phyloP scores from a whole-genome alignment of 2,888 invertebrate species.

The Myathropa florea region DNA sequence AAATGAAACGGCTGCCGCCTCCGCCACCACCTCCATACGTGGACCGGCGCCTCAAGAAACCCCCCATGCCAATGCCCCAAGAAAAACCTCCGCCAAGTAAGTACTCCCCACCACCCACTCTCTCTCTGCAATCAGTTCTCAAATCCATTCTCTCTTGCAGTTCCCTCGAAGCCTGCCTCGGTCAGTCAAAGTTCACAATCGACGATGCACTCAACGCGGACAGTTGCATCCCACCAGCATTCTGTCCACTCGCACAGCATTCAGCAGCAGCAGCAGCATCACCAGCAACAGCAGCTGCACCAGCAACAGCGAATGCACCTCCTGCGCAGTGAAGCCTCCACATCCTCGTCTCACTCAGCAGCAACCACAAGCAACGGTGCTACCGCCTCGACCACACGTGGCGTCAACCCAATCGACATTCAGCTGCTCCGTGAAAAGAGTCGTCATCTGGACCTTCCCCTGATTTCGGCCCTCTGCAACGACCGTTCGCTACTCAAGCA shows the following conservation, averaged over 20 bases:
- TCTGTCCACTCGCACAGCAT: conserved; percentile 34
- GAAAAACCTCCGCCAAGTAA: conserved; percentile 81
- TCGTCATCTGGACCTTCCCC: conserved; percentile 93
- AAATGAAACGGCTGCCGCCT: conserved; percentile 82
- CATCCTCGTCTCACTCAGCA: conserved; percentile 39
- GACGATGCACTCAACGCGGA: conserved; percentile 71
- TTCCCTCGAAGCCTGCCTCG: conserved; percentile 78
- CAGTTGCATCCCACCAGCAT: conserved; percentile 75
- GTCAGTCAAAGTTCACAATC: conserved; percentile 60
- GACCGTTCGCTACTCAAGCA: conserved; percentile 94
- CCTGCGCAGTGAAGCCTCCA: conserved; percentile 49
- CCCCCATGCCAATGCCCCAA: conserved; percentile 82
- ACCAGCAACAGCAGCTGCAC: conserved; percentile 35
- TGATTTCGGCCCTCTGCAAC: conserved; percentile 96
- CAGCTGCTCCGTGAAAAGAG: conserved; percentile 93
- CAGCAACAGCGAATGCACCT: conserved; percentile 54
- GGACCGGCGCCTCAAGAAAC: conserved; percentile 79
- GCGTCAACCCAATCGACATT: conserved; percentile 85
- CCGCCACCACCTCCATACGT: conserved; percentile 83
- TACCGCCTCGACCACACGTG: conserved; percentile 80
- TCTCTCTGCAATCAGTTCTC: neutral
- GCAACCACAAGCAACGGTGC: conserved; percentile 72
- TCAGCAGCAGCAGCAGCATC: conserved; percentile 35
- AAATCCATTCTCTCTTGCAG: conserved; percentile 71
- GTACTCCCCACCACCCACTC: conserved; percentile 71